phyloP scores from a whole-genome alignment of 2,797 vertebrate genomes.

The Paguma larvata region DNA sequence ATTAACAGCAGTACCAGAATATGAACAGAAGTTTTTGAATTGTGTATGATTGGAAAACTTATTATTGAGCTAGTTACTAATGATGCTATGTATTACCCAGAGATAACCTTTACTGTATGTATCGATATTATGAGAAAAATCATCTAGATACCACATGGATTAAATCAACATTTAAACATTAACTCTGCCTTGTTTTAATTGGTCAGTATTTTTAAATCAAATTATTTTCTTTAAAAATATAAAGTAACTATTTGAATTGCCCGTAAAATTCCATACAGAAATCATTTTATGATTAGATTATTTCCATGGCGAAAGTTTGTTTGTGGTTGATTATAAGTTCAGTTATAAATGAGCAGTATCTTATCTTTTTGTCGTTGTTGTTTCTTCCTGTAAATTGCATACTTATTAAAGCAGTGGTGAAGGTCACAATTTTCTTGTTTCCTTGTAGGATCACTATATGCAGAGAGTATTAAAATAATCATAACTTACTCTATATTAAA shows the following conservation, averaged over 20 bases:
- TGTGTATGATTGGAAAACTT: not conserved
- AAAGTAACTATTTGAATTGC: not conserved
- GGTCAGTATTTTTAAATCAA: not conserved
- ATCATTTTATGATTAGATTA: not conserved
- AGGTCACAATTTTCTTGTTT: slow-evolving; percentile 6
- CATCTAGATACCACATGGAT: not conserved
- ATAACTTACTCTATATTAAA: not conserved
- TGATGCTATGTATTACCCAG: not conserved
- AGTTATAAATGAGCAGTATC: not conserved
- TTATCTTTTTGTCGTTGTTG: not conserved
- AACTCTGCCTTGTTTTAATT: not conserved
- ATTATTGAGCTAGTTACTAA: not conserved
- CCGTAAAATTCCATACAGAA: not conserved
- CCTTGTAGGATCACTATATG: not conserved
- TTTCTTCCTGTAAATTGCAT: not conserved
- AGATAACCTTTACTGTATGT: not conserved
- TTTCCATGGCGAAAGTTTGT: slow-evolving; percentile 32
- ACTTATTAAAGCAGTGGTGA: not conserved
- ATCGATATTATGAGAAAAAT: not conserved
- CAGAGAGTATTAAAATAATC: not conserved
- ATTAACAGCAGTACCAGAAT: slow-evolving; percentile 1
- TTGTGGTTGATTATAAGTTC: not conserved
- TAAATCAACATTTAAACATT: slow-evolving; percentile 1
- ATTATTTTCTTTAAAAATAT: not conserved
- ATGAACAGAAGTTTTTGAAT: slow-evolving; percentile 29